phyloP scores from a whole-genome alignment of 2,113 vertebrate genomes.

The Spea bombifrons region DNA sequence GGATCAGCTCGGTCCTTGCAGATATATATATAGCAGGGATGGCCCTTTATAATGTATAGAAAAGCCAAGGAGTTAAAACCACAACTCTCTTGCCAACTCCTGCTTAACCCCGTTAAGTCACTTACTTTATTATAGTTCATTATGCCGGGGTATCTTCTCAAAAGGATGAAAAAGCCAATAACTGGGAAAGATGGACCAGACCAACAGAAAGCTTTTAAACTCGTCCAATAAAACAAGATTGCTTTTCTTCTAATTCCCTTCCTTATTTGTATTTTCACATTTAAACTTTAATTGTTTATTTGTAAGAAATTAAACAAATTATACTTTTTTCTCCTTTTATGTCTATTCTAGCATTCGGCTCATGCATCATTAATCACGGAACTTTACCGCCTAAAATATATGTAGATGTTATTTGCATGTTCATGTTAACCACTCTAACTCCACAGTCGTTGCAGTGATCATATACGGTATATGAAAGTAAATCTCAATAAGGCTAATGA shows the following conservation, averaged over 20 bases:
- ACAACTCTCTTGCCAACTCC: too few relatives aligned
- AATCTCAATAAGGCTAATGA: too few relatives aligned
- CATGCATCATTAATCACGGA: too few relatives aligned
- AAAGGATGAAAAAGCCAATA: slow-evolving; percentile 12
- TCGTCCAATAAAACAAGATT: slow-evolving; percentile 17
- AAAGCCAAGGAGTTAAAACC: too few relatives aligned
- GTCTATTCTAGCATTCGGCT: not conserved
- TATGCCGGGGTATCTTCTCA: not conserved
- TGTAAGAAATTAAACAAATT: not conserved
- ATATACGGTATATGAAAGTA: too few relatives aligned
- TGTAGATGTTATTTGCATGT: too few relatives aligned
- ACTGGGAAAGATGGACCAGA: not conserved
- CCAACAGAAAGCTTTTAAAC: slow-evolving; percentile 7
- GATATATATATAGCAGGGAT: too few relatives aligned
- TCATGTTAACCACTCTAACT: too few relatives aligned
- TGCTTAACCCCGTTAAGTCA: not conserved
- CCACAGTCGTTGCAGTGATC: too few relatives aligned
- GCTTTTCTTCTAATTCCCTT: slow-evolving; percentile 1
- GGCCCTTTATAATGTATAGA: too few relatives aligned
- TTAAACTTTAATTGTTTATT: slow-evolving; percentile 13
- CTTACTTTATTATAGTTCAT: not conserved
- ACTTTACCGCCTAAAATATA: too few relatives aligned
- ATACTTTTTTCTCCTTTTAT: not conserved
- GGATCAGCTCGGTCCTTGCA: too few relatives aligned
- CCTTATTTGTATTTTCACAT: not conserved